Conservation (phyloP, 2,797 vertebrate species). For the Sebastes itinus region DNA sequence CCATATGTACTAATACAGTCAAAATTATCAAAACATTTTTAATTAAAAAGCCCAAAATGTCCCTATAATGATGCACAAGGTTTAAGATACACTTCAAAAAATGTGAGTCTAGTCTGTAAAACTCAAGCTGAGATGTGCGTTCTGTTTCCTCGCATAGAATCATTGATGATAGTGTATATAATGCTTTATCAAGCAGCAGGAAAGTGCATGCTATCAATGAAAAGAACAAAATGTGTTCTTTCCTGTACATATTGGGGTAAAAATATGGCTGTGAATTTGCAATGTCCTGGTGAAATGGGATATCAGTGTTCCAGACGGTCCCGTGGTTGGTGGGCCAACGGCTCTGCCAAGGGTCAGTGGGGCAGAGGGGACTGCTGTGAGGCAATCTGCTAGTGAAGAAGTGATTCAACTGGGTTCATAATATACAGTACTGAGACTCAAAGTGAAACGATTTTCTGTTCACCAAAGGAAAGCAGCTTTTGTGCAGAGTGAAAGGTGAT, state of each 20-base stretch:
- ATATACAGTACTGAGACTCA: background rate
- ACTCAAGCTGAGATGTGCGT: background rate
- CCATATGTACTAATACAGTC: too few species aligned
- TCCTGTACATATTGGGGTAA: background rate
- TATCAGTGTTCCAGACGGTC: constrained; percentile 51
- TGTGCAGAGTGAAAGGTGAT: constrained; percentile 3
- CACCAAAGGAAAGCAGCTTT: background rate
- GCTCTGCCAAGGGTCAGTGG: constrained; percentile 46
- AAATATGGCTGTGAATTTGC: background rate
- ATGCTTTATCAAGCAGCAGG: background rate
- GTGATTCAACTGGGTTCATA: constrained; percentile 15
- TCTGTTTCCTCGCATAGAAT: background rate
- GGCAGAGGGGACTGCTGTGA: constrained; percentile 41
- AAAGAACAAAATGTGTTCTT: background rate
- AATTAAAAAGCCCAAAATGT: too few species aligned
- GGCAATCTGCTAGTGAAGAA: constrained; percentile 25
- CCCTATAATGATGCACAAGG: too few species aligned
- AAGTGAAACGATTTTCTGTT: background rate
- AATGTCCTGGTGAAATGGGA: constrained; percentile 13
- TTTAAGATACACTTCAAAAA: background rate
- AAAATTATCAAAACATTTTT: too few species aligned
- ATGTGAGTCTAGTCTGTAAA: background rate
- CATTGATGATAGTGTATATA: background rate
- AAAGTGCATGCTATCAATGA: background rate
- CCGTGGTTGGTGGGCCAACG: constrained; percentile 25